These are phyloP conservation scores for Petrophora chlorosata DNA, from an alignment of 2,888 invertebrate species.

Conservation along the genomic window DNA sequence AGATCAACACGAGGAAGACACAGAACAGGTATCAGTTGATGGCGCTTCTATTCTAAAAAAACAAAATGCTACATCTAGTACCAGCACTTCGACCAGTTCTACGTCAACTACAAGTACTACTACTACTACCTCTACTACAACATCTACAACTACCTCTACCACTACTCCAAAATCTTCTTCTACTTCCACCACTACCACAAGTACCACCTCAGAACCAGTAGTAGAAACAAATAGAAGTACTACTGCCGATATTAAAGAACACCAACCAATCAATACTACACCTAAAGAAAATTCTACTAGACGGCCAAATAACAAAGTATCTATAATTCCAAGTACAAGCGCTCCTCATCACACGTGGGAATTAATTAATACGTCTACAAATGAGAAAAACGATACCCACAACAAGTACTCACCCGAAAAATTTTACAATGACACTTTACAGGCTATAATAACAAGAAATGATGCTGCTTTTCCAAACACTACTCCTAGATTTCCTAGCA, in stretches of 20 bases:
- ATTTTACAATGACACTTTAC: conserved; percentile 85
- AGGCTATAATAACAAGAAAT: conserved; percentile 85
- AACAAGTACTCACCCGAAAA: conserved; percentile 76
- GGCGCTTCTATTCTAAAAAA: conserved; percentile 77
- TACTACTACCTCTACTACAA: conserved; percentile 32
- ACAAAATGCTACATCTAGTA: conserved; percentile 45
- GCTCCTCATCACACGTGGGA: conserved; percentile 82
- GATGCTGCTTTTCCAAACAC: conserved; percentile 72
- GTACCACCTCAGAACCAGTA: conserved; percentile 30
- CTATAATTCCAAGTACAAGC: conserved; percentile 71
- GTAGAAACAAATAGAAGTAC: conserved; percentile 36
- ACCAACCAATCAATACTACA: conserved; percentile 18
- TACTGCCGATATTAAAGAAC: conserved; percentile 24
- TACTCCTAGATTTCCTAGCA: conserved; percentile 70
- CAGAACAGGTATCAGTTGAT: conserved; percentile 70
- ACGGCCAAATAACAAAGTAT: conserved; percentile 76
- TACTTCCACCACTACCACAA: conserved; percentile 29
- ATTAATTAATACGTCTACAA: conserved; percentile 81
- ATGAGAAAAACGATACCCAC: conserved; percentile 62
- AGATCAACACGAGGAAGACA: conserved; percentile 63
- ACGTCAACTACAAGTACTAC: conserved; percentile 36
- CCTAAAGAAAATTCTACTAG: conserved; percentile 65
- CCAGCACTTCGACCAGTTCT: conserved; percentile 41
- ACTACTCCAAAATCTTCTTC: conserved; percentile 31
- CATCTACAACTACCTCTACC: conserved; percentile 37